Conservation (phyloP, 2,113 vertebrate genomes). For the Notothenia rossii region DNA sequence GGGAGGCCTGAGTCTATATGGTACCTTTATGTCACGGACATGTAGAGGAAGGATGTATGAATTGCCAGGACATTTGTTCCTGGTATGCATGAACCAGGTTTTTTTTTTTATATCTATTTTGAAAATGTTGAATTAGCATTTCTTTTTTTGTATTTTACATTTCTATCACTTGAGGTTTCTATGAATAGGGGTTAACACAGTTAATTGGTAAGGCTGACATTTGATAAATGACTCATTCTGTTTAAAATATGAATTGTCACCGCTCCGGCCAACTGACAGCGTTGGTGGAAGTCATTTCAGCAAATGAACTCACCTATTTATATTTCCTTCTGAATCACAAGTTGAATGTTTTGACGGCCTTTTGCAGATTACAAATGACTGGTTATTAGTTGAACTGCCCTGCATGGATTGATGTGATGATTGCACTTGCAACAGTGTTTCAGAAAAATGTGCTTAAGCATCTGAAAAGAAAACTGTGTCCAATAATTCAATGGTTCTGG, state of each 20-base stretch:
- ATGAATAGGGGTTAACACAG: not conserved
- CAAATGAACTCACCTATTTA: not conserved
- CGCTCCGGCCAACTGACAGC: not conserved
- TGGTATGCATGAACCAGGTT: too few species aligned
- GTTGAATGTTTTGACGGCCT: not conserved
- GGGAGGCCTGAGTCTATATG: too few species aligned
- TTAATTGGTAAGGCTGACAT: not conserved
- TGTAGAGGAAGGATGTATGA: too few species aligned
- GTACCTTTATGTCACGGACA: too few species aligned
- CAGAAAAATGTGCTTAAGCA: constrained; percentile 3
- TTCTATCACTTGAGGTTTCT: not conserved
- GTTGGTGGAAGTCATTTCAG: not conserved
- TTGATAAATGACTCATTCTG: not conserved
- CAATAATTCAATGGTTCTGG: too few species aligned
- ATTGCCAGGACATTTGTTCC: too few species aligned
- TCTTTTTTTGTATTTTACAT: too few species aligned
- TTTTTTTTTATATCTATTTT: not conserved
- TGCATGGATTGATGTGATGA: not conserved
- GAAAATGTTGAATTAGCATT: too few species aligned
- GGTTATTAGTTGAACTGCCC: too few species aligned
- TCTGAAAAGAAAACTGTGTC: not conserved
- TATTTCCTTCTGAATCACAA: not conserved
- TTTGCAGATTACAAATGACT: not conserved
- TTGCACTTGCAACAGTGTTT: not conserved
- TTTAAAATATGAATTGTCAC: not conserved